Evolutionary conservation across 1,140 invertebrate genomes (phyloP).

Genomic region (Platyscapa corneri): DNA sequence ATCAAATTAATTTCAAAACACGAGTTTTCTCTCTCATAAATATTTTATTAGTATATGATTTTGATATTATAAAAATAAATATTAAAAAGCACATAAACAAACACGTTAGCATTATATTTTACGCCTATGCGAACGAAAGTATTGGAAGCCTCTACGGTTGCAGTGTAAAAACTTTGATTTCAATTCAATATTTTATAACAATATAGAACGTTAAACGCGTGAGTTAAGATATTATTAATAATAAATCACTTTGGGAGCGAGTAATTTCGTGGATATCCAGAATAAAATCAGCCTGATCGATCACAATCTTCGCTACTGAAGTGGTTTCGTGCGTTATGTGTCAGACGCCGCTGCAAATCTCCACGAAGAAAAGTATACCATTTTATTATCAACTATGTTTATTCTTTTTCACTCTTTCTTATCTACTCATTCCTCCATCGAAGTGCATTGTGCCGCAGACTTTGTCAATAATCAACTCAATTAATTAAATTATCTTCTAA

Average conservation of each 20-base stretch:
- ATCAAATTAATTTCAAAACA: background rate
- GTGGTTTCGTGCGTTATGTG: constrained; percentile 33
- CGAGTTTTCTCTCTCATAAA: no score
- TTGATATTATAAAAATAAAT: no score
- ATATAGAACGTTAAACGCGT: no score
- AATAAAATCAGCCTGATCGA: constrained; percentile 35
- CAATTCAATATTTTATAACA: background rate
- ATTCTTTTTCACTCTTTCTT: background rate
- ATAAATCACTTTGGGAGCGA: background rate
- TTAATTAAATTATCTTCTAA: background rate
- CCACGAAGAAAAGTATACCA: background rate
- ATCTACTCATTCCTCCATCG: background rate
- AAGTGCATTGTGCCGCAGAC: background rate
- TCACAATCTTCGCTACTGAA: constrained; percentile 36
- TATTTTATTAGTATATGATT: no score
- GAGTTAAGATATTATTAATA: background rate
- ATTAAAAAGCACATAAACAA: no score
- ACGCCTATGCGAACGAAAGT: background rate
- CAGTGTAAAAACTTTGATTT: background rate
- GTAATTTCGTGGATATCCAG: background rate
- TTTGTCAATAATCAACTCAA: background rate
- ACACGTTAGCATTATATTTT: background rate
- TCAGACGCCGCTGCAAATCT: constrained; percentile 26
- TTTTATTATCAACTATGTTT: background rate
- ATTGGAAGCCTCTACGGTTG: background rate